Percentiles rank a stretch among this genome's conserved stretches.
phyloP scores from a whole-genome alignment of 2,113 vertebrate species.

The Oxyruncus cristatus region DNA sequence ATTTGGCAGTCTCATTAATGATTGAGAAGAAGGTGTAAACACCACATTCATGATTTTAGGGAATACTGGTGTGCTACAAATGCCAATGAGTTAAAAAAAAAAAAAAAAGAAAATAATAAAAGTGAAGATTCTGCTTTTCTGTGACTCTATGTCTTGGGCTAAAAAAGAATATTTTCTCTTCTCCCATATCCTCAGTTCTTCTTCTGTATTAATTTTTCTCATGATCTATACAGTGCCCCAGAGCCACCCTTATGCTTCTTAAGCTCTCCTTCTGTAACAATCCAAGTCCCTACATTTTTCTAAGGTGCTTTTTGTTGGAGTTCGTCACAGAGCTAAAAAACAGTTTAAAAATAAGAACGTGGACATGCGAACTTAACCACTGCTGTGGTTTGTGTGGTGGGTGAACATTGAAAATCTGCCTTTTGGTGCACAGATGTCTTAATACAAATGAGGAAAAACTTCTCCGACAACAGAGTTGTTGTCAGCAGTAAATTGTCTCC shows the following conservation, averaged over 20 bases:
- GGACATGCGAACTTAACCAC: fast-evolving
- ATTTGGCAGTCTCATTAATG: constrained; percentile 42
- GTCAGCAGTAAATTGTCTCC: not conserved
- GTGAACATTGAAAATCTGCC: not conserved
- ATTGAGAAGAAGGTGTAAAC: constrained; percentile 48
- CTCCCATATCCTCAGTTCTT: not conserved
- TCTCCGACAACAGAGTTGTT: fast-evolving
- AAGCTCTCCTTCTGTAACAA: not conserved
- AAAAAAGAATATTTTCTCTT: not conserved
- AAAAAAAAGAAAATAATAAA: not conserved
- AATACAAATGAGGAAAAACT: not conserved
- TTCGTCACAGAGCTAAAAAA: not conserved
- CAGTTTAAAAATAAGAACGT: not conserved
- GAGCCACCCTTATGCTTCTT: not conserved
- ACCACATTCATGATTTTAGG: constrained; percentile 22
- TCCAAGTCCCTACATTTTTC: not conserved
- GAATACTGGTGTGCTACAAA: not conserved
- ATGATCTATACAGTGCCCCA: not conserved
- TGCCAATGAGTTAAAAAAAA: not conserved
- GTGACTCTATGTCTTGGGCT: not conserved
- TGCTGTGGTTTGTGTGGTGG: not conserved
- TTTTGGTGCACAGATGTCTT: not conserved
- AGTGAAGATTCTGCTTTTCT: not conserved
- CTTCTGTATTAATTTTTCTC: not conserved
- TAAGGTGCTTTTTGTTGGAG: not conserved